phyloP scores from a whole-genome alignment of 2,113 vertebrate species.

The Tachysurus vachellii region DNA sequence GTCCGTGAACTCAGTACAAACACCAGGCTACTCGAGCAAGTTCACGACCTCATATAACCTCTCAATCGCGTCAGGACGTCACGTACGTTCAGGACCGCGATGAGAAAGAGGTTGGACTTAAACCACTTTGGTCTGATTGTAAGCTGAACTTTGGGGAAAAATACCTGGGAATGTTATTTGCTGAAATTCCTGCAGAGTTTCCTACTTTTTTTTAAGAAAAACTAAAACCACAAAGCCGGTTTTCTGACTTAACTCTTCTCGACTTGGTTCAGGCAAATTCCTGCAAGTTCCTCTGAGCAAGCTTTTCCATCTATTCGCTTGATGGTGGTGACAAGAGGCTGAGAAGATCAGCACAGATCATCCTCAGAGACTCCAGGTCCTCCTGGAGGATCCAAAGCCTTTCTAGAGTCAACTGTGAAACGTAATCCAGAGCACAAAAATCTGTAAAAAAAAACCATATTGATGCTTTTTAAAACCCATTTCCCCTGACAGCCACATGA shows the following conservation, averaged over 20 bases:
- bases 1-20: not conserved
- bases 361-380: not conserved
- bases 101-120: not conserved
- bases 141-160: not conserved
- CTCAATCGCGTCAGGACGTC: not conserved
- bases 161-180: not conserved
- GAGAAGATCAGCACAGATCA: not conserved
- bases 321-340: not conserved
- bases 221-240: not conserved
- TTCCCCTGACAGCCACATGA: not conserved
- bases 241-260: not conserved
- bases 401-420: not conserved
- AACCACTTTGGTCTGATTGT: too few species aligned
- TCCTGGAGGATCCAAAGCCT: not conserved
- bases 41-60: slow-evolving; percentile 18
- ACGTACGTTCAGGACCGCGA: not conserved
- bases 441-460: not conserved
- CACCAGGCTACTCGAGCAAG: not conserved
- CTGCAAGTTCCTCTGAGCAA: not conserved
- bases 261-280: not conserved
- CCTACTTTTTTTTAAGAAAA: not conserved
- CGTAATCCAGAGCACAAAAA: not conserved
- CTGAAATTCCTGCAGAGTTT: not conserved
- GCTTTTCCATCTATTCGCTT: not conserved
- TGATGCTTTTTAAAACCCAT: not conserved